Evolutionary conservation across 2,888 invertebrate genomes (phyloP), one percentile per base, ranked within the genome.

Genomic region (Cryptocheilus praepositus): DNA sequence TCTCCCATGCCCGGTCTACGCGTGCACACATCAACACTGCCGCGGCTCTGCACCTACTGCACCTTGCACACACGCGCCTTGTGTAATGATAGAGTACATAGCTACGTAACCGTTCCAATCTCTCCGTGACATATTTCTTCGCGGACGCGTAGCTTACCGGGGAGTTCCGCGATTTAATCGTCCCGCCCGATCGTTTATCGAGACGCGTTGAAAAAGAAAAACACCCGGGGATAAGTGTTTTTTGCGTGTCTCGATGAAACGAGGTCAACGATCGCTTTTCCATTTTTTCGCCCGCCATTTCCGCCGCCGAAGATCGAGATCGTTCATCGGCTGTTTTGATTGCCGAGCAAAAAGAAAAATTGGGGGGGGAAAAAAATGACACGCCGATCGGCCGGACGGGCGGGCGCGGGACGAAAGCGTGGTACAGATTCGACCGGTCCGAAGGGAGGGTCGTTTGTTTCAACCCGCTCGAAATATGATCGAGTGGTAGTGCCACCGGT

Each of bases 381-480:
- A 18, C 49, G 18, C 7, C 2, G 11, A 49, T 2, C 18, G 18
- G 13, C n/a, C n/a, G 49, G 49, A 13, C 49, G 49, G 16, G 11
- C 36, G 36, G 62, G 21, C 36, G 15, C 56, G 25, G 18, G 54
- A n/a, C 43, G 62, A 69, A 59, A 25, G 45, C 64, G 73, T 57
- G 70, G 70, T 59, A 60, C 54, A 46, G 57, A 60, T 62, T 67
- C 28, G 36, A 15, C 15, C 54, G 16, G 49, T n/a, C n/a, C 49
- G 49, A 49, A 43, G 43, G 15, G 43, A n/a, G 36, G 53, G 54
- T 64, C 71, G 59, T 60, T 49, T 51, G 61, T 16, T 46, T 19
- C 21, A 46, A 52, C 58, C 25, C 52, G 64, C 49, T 66, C 60
- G 16, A 69, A 78, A 77, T 78, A 76, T 78, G 79, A 79, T 74